Base-by-base conservation (phyloP, 2,888 invertebrate genomes). In the Caenorhabditis imperialis region DNA sequence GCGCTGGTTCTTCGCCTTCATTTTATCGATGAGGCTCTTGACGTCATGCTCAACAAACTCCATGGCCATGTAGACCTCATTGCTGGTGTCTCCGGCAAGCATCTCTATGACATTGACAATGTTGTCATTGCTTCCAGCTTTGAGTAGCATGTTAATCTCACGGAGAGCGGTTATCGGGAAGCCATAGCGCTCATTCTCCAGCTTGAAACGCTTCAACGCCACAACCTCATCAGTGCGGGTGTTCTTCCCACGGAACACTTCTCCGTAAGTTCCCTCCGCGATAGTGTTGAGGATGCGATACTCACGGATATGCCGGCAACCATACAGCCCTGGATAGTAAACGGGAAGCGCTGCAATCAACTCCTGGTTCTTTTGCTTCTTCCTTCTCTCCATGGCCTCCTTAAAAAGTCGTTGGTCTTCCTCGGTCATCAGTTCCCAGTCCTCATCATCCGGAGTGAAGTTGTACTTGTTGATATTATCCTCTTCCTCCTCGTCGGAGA, bases 181-280 rank as follows among this genome's bases (percentile, higher is more conserved):
- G 57, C 99, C 99, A 90, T 99, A 98, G 87, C 96, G 97, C 89
- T 99, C 99, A 88, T 97, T 96, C 89, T 99, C 99, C 97, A 99
- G 98, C 91, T 99, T 99, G n/a, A 99, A 91, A 69, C 96, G 92
- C 89, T 99, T 99, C 62, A 99, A 90, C 18, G 99, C 99, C 12
- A 99, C 98, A 81, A 98, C 95, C 91, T 98, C 96, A 81, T 94
- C 94, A 12, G 62, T 62, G 7, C 51, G 18, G 10, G 4, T n/a
- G 14, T 38, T n/a, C n/a, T 10, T 6, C 14, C 38, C 38, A 4
- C 16, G 14, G 38, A 48, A 33, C 8, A 51, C 12, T 37, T 35
- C 22, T 16, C 22, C 58, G 27, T 58, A 58, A 1, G 58, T 58
- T 20, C 58, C 58, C 14, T 47, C 58, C 12, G 58, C 58, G 27